phyloP scores from a whole-genome alignment of 2,797 vertebrate species.

The Nasua narica region DNA sequence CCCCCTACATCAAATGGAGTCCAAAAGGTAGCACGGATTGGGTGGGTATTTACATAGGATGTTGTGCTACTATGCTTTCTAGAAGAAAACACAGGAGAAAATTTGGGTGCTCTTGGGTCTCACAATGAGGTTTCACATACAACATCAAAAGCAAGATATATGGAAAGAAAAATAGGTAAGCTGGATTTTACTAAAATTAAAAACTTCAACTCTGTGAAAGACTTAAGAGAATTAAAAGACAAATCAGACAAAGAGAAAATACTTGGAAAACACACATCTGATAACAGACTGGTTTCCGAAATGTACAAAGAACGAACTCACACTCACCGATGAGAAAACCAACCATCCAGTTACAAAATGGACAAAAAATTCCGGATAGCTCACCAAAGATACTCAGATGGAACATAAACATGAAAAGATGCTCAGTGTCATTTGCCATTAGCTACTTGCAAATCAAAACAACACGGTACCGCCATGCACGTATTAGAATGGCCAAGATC shows the following conservation, averaged over 20 bases:
- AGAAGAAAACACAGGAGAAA: neutral
- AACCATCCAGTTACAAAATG: neutral
- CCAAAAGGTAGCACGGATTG: neutral
- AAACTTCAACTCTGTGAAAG: neutral
- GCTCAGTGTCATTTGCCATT: neutral
- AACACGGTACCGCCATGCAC: neutral
- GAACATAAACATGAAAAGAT: neutral
- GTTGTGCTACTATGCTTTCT: neutral
- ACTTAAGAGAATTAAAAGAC: neutral
- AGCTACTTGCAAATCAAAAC: neutral
- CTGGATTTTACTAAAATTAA: neutral
- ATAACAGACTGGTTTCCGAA: neutral
- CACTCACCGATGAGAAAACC: neutral
- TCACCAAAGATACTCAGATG: neutral
- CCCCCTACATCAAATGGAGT: neutral
- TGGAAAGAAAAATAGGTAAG: neutral
- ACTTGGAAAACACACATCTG: neutral
- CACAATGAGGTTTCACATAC: neutral
- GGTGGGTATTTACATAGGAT: neutral
- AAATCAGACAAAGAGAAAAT: neutral
- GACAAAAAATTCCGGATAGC: neutral
- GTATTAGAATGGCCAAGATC: neutral
- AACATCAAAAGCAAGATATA: neutral
- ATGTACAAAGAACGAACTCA: neutral
- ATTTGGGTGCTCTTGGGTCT: neutral